Evolutionary conservation across 2,797 vertebrate species (phyloP), one percentile per base, ranked within the genome.

Genomic region (Holocentrus rufus): DNA sequence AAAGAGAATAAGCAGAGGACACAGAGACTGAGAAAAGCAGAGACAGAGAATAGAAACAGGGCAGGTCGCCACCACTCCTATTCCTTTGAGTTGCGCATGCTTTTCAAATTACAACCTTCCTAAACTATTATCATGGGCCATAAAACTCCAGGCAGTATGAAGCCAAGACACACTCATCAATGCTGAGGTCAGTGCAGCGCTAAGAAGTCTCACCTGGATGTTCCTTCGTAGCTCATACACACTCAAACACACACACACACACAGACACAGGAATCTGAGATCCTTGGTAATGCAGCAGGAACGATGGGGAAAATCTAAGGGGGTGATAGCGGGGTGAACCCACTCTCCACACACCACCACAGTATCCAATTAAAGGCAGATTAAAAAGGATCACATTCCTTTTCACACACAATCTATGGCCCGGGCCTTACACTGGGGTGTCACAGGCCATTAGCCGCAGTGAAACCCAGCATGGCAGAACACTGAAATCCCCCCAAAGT

Each of bases 71-170:
- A 74, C 69, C 44, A 54, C 62, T 74, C 72, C 63, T 52, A 78
- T 63, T 86, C 83, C 82, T 87, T 50, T 71, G 76, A 81, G 78
- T 65, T 84, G 77, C 76, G 68, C 87, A 85, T 92, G 82, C 85
- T 91, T 92, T 81, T 70, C 8, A 91, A 91, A 91, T 90, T 81
- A 91, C 84, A 88, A 82, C 66, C 80, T 81, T 81, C 77, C 88
- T 68, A 78, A 88, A 87, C 80, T 85, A 75, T 89, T 83, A 91
- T 84, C 87, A 86, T 62, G 72, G 79, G 76, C 71, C 80, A 83
- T 89, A 87, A 87, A 91, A 87, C 82, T 86, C 73, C 59, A 80
- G 59, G 65, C 62, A 81, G 69, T 54, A 76, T 80, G 79, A 87
- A 75, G 75, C 77, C 81, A 77, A 78, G 78, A 84, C 72, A 36